These are phyloP conservation scores for Drosophila albomicans DNA, from an alignment of 1,140 invertebrate genomes.

Conservation along the genomic window DNA sequence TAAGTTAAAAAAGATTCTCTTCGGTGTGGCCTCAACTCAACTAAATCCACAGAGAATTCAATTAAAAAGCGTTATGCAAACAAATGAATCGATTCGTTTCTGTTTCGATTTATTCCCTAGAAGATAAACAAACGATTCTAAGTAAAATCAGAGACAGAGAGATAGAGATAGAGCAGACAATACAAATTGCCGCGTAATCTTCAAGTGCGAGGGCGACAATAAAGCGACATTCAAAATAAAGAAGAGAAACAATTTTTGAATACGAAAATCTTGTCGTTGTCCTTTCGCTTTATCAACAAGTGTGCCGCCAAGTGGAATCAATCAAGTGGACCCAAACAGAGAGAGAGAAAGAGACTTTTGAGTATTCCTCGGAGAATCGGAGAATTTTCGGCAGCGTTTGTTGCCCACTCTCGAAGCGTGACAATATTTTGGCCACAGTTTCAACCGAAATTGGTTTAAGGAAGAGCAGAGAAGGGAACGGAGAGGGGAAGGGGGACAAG, in stretches of 20 bases:
- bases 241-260: slow-evolving; percentile 34
- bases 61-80: slow-evolving; percentile 44
- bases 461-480: background rate
- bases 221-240: slow-evolving; percentile 32
- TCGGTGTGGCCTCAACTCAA: slow-evolving; percentile 25
- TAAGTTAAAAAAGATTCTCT: background rate
- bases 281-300: slow-evolving; percentile 68
- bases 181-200: slow-evolving; percentile 81
- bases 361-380: slow-evolving; percentile 61
- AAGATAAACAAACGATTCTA: slow-evolving; percentile 38
- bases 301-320: slow-evolving; percentile 80
- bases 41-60: slow-evolving; percentile 44
- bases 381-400: slow-evolving; percentile 32
- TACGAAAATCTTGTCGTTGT: slow-evolving; percentile 48
- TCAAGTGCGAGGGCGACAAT: slow-evolving; percentile 51
- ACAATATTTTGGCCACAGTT: slow-evolving; percentile 81
- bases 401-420: slow-evolving; percentile 63
- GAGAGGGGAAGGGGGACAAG: background rate
- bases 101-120: slow-evolving; percentile 12
- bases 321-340: slow-evolving; percentile 53
- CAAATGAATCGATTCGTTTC: slow-evolving; percentile 28
- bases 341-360: slow-evolving; percentile 1
- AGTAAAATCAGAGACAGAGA: slow-evolving; percentile 10
- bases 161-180: slow-evolving; percentile 45
- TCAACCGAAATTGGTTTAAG: slow-evolving; percentile 52